Base-by-base conservation (phyloP, 2,797 vertebrate species). In the Scleropages formosus region DNA sequence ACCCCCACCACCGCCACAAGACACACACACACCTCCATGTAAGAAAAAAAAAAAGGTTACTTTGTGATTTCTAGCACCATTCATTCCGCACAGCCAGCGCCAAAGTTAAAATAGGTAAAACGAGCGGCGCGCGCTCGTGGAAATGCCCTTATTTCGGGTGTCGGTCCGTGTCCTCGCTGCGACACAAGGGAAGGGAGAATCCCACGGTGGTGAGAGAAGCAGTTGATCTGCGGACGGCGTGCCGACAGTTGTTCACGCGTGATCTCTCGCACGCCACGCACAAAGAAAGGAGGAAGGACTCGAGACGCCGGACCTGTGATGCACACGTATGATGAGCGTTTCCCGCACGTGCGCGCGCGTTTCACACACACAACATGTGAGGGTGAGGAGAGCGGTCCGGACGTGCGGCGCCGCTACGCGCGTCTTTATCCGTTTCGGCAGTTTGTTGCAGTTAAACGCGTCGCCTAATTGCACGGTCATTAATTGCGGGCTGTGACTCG, bases 41-140 rank as follows among this genome's bases (percentile, higher is more conserved):
- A 58, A 58, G 9, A 20, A 10, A 27, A 70, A 53, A 4, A n/a
- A n/a, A n/a, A n/a, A n/a, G n/a, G n/a, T n/a, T n/a, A n/a, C n/a
- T n/a, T n/a, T n/a, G 20, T 31, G 10, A 49, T 20, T 26, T 20
- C 39, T 60, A 49, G 15, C 64, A 8, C 64, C 60, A 49, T 39
- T 69, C 60, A 49, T 39, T 69, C 31, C 58, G 44, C 47, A 20
- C 51, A 56, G 39, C 12, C 51, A 56, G 39, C 12, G 27, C 67
- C 46, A 31, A 61, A 76, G 66, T 76, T 76, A 67, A 76, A 24
- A 62, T 60, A 24, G 39, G 61, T 63, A 76, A 51, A 59, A 59
- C 11, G 70, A 56, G 12, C 12, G 12, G 53, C 53, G 26, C 12
- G 72, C 16, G 70, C 3, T 16, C 51, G 51, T 0, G 51, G 9